Evolutionary conservation across 2,888 invertebrate species (phyloP).

Genomic region (Microctonus hyperodae): DNA sequence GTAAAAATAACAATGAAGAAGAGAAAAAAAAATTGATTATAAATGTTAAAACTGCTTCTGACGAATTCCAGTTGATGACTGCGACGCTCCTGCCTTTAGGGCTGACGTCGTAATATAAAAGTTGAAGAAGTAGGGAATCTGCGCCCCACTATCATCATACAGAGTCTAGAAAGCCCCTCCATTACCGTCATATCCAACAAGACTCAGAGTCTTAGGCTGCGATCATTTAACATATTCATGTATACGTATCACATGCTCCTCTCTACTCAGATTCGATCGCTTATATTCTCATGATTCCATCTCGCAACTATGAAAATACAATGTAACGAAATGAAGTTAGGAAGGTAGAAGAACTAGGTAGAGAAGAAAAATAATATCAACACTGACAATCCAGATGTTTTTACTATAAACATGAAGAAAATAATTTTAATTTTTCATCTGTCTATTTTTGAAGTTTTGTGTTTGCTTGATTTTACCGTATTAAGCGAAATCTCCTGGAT

Average conservation of each 20-base stretch:
- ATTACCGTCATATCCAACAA: not conserved
- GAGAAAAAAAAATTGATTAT: not conserved
- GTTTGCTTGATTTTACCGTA: not conserved
- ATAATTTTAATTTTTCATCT: not conserved
- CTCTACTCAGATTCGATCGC: conserved; percentile 1
- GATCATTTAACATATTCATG: not conserved
- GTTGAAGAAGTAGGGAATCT: conserved; percentile 22
- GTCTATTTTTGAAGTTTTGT: not conserved
- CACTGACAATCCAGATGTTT: not conserved
- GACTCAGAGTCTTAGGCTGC: not conserved
- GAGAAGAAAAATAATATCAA: not conserved
- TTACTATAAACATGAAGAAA: not conserved
- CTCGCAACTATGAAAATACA: not conserved
- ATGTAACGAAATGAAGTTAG: not conserved
- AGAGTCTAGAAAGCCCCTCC: not conserved
- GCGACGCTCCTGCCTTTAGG: conserved; percentile 31
- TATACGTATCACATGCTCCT: conserved; percentile 9
- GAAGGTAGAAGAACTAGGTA: not conserved
- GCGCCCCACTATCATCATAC: conserved; percentile 25
- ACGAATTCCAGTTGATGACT: conserved; percentile 52
- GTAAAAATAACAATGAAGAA: not conserved
- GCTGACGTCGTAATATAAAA: conserved; percentile 10
- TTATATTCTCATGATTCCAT: not conserved
- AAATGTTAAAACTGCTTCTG: conserved; percentile 29
- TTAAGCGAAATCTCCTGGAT: not conserved